Percentiles rank a stretch among this genome's conserved stretches.
Evolutionary conservation across 2,797 vertebrate genomes (phyloP).

Genomic region (Toxotes lorentzi): DNA sequence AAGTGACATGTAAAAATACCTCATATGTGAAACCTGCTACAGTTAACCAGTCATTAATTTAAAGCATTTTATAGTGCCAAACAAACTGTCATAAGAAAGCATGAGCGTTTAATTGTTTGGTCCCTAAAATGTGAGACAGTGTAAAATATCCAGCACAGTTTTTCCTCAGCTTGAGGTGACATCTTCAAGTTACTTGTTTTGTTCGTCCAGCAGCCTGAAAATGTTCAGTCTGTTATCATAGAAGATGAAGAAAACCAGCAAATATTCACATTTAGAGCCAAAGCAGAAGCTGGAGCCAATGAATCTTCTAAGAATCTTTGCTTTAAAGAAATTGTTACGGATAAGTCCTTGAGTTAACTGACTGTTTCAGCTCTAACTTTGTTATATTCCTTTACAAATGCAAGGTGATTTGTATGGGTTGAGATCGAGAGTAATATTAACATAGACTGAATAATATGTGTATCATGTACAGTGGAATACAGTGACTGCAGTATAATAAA

Average conservation of each 20-base stretch:
- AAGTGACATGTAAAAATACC: constrained; percentile 23
- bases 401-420: neutral
- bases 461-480: neutral
- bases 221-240: neutral
- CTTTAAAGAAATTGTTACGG: neutral
- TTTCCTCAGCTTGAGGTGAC: too few species aligned
- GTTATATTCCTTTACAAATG: neutral
- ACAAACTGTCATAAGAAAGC: neutral
- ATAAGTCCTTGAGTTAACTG: neutral
- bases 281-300: neutral
- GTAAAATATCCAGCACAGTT: neutral
- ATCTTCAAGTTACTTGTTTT: too few species aligned
- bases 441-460: neutral
- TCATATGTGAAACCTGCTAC: constrained; percentile 22
- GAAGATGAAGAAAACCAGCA: neutral
- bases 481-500: neutral
- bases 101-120: neutral
- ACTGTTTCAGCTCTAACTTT: neutral
- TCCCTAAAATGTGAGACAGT: neutral
- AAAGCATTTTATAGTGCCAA: neutral
- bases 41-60: constrained; percentile 8
- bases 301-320: neutral
- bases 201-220: neutral
- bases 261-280: neutral
- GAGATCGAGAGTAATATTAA: neutral